Evolutionary conservation across 2,113 vertebrate genomes (phyloP).

Genomic region (Athene cunicularia): DNA sequence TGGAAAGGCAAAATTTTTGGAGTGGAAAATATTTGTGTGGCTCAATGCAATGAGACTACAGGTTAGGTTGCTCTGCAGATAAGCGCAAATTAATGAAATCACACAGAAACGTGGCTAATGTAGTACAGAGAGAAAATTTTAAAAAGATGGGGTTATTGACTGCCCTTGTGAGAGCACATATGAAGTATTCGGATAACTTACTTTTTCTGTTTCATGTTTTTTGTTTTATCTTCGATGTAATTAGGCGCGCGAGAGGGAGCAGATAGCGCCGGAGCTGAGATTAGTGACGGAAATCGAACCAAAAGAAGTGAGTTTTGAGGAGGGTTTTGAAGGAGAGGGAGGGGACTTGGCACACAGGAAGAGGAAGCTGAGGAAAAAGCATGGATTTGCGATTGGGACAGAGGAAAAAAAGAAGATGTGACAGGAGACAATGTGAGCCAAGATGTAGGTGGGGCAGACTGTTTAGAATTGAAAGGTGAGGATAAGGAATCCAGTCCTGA

Average conservation of each 20-base stretch:
- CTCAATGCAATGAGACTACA: background rate
- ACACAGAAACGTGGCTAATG: background rate
- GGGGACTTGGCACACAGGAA: constrained; percentile 67
- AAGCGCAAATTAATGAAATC: background rate
- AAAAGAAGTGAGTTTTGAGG: constrained; percentile 77
- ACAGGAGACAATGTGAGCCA: constrained; percentile 46
- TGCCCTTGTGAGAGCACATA: constrained; percentile 52
- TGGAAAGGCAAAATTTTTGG: background rate
- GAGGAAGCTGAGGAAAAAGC: constrained; percentile 66
- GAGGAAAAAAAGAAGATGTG: constrained; percentile 45
- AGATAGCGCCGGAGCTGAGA: constrained; percentile 77
- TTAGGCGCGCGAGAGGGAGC: constrained; percentile 73
- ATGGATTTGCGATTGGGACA: constrained; percentile 32
- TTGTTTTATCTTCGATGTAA: constrained; percentile 74
- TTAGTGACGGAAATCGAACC: constrained; percentile 76
- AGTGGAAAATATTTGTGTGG: background rate
- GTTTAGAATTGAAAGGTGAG: constrained; percentile 50
- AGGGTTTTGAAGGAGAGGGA: constrained; percentile 74
- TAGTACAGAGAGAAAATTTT: background rate
- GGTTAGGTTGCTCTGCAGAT: background rate
- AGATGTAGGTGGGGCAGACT: constrained; percentile 58
- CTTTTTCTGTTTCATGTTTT: constrained; percentile 73
- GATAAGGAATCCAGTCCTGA: constrained; percentile 6
- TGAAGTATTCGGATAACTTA: constrained; percentile 65
- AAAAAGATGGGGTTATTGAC: background rate